Conservation (phyloP, 2,113 vertebrate genomes). For the Butastur rufipennis region DNA sequence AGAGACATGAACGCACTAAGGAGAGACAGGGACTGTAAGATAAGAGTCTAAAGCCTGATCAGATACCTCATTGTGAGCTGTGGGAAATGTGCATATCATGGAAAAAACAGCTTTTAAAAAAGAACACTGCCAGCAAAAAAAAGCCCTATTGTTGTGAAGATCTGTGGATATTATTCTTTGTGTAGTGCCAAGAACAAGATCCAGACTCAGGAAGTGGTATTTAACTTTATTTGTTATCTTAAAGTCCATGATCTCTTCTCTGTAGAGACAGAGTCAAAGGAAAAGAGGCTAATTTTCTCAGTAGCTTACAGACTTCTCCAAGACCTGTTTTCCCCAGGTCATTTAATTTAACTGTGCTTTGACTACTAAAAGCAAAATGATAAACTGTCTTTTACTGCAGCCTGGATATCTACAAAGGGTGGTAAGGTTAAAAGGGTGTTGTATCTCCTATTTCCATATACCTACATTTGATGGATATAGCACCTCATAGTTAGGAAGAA, state of each 20-base stretch:
- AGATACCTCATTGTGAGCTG: constrained; percentile 21
- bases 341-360: not conserved
- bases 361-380: not conserved
- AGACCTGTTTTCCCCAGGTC: not conserved
- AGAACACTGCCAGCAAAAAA: not conserved
- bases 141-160: constrained; percentile 6
- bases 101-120: constrained; percentile 21
- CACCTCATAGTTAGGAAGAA: not conserved
- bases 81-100: constrained; percentile 15
- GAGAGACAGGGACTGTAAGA: not conserved
- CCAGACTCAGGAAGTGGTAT: constrained; percentile 27
- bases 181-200: constrained; percentile 44
- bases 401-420: not conserved
- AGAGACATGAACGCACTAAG: not conserved
- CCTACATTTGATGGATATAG: not conserved
- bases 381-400: not conserved
- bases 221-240: constrained; percentile 40
- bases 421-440: not conserved
- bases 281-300: not conserved
- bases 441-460: not conserved
- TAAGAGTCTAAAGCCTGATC: constrained; percentile 45
- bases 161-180: constrained; percentile 38
- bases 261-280: not conserved
- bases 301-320: not conserved
- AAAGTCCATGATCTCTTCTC: not conserved